These are phyloP conservation scores for Aviceda subcristata DNA, from an alignment of 2,113 vertebrate genomes.

Conservation along the genomic window DNA sequence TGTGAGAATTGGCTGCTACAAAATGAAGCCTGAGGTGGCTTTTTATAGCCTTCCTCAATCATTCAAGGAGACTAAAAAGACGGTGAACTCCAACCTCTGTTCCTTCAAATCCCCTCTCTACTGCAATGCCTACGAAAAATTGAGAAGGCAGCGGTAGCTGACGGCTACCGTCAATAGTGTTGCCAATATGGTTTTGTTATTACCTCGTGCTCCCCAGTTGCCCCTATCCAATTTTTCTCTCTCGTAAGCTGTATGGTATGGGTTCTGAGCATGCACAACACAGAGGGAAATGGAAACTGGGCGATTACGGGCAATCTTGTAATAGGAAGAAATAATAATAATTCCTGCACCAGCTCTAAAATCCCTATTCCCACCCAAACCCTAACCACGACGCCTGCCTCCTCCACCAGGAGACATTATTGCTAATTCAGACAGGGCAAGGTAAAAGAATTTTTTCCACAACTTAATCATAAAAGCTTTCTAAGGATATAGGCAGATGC, in stretches of 20 bases:
- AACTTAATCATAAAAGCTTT: neutral
- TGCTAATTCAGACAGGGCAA: neutral
- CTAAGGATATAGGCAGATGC: neutral
- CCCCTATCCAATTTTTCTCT: neutral
- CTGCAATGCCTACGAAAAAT: neutral
- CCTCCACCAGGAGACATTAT: neutral
- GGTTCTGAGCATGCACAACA: neutral
- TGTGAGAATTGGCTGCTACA: neutral
- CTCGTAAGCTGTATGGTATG: neutral
- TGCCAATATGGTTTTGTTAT: conserved; percentile 4
- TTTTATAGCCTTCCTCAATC: conserved; percentile 17
- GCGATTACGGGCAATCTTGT: neutral
- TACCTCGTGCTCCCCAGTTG: neutral
- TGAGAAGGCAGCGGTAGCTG: neutral
- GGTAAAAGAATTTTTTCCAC: neutral
- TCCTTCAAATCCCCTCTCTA: neutral
- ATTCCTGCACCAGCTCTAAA: neutral
- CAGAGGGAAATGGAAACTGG: neutral
- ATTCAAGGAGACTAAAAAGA: neutral
- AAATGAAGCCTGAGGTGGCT: neutral
- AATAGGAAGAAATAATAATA: neutral
- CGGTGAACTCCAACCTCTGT: neutral
- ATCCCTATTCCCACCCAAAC: neutral
- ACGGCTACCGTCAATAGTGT: neutral
- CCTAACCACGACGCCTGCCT: neutral